Evolutionary conservation across 2,113 vertebrate species (phyloP), one percentile per base, ranked within the genome.

Genomic region (Okapia johnstoni): DNA sequence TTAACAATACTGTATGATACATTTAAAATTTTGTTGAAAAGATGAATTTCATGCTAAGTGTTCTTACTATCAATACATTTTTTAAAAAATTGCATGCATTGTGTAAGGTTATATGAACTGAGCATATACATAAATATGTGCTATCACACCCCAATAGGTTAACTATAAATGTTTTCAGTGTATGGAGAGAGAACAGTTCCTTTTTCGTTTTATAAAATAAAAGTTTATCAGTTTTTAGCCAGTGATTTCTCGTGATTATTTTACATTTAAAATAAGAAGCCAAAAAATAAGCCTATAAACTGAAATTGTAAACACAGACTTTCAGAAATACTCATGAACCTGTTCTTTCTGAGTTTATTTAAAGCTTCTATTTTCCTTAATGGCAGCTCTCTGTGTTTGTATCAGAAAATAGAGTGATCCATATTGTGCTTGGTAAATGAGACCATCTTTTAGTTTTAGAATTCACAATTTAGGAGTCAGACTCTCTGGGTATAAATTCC

Each of bases 211-310:
- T 30, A 25, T 88, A 84, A 94, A 95, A 55, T 80, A 83, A 57
- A 94, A 70, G 10, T 63, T 73, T 30, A 77, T 85, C 86, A 55
- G 60, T 80, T 92, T 93, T 81, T 92, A 9, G 61, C n/a, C 40
- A 63, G 10, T 80, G 84, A 84, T 92, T 86, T 60, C 61, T 96
- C 26, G 14, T 79, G 66, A 92, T 79, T 84, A 87, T 33, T 80
- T 96, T 94, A 73, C 33, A 70, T 52, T 87, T 87, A 86, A 85
- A 84, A 84, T 90, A 43, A 87, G 76, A 77, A 87, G 80, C n/a
- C 86, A 85, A 94, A 96, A 96, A 92, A 90, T 88, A 76, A 94
- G 80, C 17, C 19, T 90, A 30, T 89, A 77, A 92, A 89, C 16
- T 48, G 85, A 46, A 93, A 58, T 70, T 83, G 21, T 92, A 54